Base-by-base conservation (phyloP, 1,140 invertebrate genomes). In the Telenomus remus region DNA sequence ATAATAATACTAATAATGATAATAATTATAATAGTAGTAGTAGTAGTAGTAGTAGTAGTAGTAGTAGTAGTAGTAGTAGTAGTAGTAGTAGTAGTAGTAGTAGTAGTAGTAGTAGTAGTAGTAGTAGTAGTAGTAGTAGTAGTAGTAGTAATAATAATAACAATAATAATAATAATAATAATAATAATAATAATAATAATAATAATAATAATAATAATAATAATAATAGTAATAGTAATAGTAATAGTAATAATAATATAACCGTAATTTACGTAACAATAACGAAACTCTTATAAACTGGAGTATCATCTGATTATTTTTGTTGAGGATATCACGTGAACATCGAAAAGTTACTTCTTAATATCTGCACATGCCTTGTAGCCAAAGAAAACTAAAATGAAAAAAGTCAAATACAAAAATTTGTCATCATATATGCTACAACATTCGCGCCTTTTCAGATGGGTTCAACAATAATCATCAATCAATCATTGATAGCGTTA, bases 321-420 rank as follows among this genome's bases (percentile, higher is more conserved):
- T 39, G 78, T 78, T 81, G 78, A 82, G 83, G 85, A 86, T 86
- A 85, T 87, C 84, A 85, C 83, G 79, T 82, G 79, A 71, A 50
- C 78, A 76, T 61, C 48, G 16, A 35, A 34, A 39, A 37, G 19
- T 49, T 44, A 42, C 39, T 12, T n/a, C n/a, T n/a, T 78, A 76
- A 73, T 79, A 78, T 76, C 46, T 78, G 37, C 50, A 53, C 65
- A 76, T 56, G 47, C 53, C 59, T 68, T 54, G 46, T 78, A 43
- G 44, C 35, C 50, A 66, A 75, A 44, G 59, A 63, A 65, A 68
- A 50, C 42, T 57, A 54, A 54, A 54, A 43, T 43, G 44, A 42
- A 44, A 13, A 43, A 57, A 64, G 12, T 55, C 14, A 43, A 39
- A 12, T 16, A 39, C 15, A 49, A 53, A 53, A 48, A 33, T n/a